Base-by-base conservation (phyloP, 2,113 vertebrate species). In the Perognathus longimembris region DNA sequence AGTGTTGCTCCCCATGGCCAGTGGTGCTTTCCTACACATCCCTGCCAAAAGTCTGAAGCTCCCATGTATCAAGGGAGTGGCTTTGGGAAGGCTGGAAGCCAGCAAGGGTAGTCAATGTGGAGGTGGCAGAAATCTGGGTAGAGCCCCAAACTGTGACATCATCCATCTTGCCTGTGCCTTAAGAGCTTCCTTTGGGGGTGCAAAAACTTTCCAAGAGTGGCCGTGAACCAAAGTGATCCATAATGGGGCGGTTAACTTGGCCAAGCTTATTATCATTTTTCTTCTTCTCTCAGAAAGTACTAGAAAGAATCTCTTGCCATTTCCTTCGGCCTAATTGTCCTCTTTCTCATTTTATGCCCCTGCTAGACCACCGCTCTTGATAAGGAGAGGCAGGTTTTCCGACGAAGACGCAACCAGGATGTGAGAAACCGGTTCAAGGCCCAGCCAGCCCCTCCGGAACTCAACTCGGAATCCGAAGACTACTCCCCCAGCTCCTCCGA, bases 361-460 rank as follows among this genome's bases (percentile, higher is more conserved):
- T 97, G 98, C 97, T 98, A 99, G 99, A 99, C 98, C 99, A 99
- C 99, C 98, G 98, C 99, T 99, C 99, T 99, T 99, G 99, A 99
- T 99, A 99, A 99, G 98, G 99, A 99, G 99, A 99, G 99, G 99
- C 99, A 99, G 99, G 98, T 99, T 99, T 99, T 99, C 99, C 97
- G 98, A 99, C 98, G 98, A 99, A 99, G 99, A 99, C 98, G 99
- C 98, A 97, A 99, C 98, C 98, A 98, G 98, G 99, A 99, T 99
- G 99, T 99, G 97, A 99, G 97, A 95, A 97, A 97, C 87, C 54
- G 95, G 57, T 97, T 89, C 89, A 97, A 97, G 96, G 81, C 98
- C 40, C 98, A 98, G 81, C 98, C 98, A 78, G 97, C 98, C 94
- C 98, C 98, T 4, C 96, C 98, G 8, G 99, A 99, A 96, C 98